phyloP scores from a whole-genome alignment of 2,797 vertebrate species.

The Tragelaphus oryx region DNA sequence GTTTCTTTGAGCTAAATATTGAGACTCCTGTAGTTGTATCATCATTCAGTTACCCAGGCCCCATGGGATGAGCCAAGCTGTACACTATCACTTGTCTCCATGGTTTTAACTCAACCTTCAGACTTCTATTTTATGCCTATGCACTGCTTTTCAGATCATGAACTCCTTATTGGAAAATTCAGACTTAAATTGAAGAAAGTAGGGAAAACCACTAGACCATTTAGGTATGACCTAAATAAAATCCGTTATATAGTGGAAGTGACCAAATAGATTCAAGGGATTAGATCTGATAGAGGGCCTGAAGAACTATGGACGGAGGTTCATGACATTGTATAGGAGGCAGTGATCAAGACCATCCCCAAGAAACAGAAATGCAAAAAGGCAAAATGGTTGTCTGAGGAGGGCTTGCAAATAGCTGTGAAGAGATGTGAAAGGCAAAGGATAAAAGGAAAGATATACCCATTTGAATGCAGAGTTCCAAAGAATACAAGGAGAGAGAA shows the following conservation, averaged over 20 bases:
- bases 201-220: neutral
- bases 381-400: neutral
- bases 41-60: neutral
- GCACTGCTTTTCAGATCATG: neutral
- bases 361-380: neutral
- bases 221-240: neutral
- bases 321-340: neutral
- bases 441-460: neutral
- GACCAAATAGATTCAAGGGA: neutral
- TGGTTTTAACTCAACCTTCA: neutral
- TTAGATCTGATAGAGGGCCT: neutral
- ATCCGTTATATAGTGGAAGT: neutral
- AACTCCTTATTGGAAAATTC: neutral
- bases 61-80: neutral
- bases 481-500: neutral
- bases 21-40: neutral
- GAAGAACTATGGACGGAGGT: neutral
- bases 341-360: neutral
- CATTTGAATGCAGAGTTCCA: neutral
- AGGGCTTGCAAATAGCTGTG: neutral
- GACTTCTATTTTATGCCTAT: neutral
- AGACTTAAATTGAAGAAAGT: neutral
- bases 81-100: neutral
- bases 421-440: neutral
- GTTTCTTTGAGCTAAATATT: neutral